Conservation (phyloP, 2,888 invertebrate species). For the Trachelus stipa region DNA sequence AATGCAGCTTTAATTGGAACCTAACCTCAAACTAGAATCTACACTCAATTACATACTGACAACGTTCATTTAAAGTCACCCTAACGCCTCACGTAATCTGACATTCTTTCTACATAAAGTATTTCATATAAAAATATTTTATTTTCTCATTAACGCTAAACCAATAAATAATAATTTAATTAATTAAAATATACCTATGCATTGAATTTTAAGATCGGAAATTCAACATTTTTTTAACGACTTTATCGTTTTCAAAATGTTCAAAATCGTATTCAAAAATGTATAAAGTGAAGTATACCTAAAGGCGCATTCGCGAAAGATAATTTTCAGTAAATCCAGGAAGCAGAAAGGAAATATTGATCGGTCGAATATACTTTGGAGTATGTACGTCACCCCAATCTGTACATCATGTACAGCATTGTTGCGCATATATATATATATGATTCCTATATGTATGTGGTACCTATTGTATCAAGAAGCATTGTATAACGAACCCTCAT, state of each 20-base stretch:
- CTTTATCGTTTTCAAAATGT: neutral
- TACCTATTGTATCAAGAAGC: neutral
- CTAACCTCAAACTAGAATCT: neutral
- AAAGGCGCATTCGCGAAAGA: neutral
- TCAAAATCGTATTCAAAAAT: no score
- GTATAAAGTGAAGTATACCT: neutral
- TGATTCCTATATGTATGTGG: neutral
- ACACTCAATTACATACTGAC: neutral
- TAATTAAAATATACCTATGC: no score
- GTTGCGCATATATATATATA: neutral
- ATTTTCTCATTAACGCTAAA: neutral
- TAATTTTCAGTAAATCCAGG: neutral
- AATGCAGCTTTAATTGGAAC: constrained; percentile 11
- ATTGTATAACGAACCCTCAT: neutral
- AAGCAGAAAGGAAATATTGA: neutral
- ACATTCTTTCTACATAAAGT: neutral
- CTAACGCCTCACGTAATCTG: neutral
- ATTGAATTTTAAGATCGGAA: no score
- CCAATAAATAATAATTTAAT: neutral
- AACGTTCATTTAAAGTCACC: neutral
- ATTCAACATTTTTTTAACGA: neutral
- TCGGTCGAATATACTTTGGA: neutral
- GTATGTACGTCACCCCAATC: neutral
- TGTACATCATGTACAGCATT: neutral
- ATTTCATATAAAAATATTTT: neutral